phyloP scores from a whole-genome alignment of 2,113 vertebrate genomes.

The Ageneiosus marmoratus region DNA sequence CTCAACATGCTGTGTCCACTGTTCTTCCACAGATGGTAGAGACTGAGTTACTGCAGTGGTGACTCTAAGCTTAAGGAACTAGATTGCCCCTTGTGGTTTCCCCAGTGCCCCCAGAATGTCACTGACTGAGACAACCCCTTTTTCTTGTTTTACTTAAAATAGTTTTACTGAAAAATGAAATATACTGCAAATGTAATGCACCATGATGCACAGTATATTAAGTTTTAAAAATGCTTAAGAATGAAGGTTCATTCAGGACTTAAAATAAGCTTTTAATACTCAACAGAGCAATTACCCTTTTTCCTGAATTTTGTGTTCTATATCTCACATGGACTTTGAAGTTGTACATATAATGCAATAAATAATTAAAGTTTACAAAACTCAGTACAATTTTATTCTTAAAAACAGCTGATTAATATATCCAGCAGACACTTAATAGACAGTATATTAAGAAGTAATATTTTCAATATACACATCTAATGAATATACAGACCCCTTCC shows the following conservation, averaged over 20 bases:
- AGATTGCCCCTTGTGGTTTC: too few species aligned
- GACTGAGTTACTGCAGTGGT: too few species aligned
- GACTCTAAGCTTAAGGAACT: too few species aligned
- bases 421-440: slow-evolving; percentile 57
- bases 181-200: slow-evolving; percentile 58
- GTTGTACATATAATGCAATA: slow-evolving; percentile 67
- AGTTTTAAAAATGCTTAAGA: background rate
- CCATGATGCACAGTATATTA: slow-evolving; percentile 64
- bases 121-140: too few species aligned
- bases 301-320: background rate
- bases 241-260: background rate
- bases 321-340: slow-evolving; percentile 37
- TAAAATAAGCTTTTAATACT: background rate
- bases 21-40: too few species aligned
- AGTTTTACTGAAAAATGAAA: slow-evolving; percentile 71
- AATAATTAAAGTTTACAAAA: slow-evolving; percentile 78
- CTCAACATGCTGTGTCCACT: too few species aligned
- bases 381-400: slow-evolving; percentile 61
- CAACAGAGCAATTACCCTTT: background rate
- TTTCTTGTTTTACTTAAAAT: too few species aligned
- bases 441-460: slow-evolving; percentile 50
- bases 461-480: slow-evolving; percentile 59
- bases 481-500: slow-evolving; percentile 6
- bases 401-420: slow-evolving; percentile 53
- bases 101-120: too few species aligned